These are phyloP conservation scores for Sabellastarte sp. DNA, from an alignment of 2,888 invertebrate genomes.

Conservation along the genomic window DNA sequence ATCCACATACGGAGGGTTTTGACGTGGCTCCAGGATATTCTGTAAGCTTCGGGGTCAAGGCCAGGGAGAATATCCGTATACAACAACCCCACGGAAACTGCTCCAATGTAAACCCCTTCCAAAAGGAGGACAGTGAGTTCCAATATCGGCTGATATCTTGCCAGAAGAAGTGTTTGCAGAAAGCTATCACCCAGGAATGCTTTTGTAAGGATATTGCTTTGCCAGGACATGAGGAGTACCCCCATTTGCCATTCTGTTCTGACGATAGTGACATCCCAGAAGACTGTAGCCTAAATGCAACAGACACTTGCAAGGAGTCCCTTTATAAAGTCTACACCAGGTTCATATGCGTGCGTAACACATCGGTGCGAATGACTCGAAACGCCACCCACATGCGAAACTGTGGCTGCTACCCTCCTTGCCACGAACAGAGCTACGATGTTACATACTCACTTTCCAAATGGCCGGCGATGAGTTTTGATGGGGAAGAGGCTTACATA, in stretches of 20 bases:
- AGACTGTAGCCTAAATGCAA: conserved; percentile 11
- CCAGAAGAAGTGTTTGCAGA: conserved; percentile 29
- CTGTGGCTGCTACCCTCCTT: conserved; percentile 27
- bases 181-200: conserved; percentile 20
- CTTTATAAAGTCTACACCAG: conserved; percentile 17
- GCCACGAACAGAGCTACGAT: conserved; percentile 25
- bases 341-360: conserved; percentile 15
- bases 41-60: conserved; percentile 28
- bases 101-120: conserved; percentile 20
- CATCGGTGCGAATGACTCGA: conserved; percentile 13
- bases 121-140: conserved; percentile 3
- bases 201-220: conserved; percentile 24
- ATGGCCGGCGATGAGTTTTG: conserved; percentile 29
- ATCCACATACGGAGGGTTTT: conserved; percentile 31
- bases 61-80: conserved; percentile 24
- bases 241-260: conserved; percentile 13
- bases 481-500: conserved; percentile 28
- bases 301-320: conserved; percentile 11
- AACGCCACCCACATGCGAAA: conserved; percentile 14
- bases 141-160: conserved; percentile 27
- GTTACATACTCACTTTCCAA: conserved; percentile 27
- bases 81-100: conserved; percentile 28
- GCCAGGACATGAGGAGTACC: conserved; percentile 21
- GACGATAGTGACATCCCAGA: conserved; percentile 18
- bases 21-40: conserved; percentile 30